phyloP scores from a whole-genome alignment of 2,113 vertebrate genomes.

The Lipophrys pholis region DNA sequence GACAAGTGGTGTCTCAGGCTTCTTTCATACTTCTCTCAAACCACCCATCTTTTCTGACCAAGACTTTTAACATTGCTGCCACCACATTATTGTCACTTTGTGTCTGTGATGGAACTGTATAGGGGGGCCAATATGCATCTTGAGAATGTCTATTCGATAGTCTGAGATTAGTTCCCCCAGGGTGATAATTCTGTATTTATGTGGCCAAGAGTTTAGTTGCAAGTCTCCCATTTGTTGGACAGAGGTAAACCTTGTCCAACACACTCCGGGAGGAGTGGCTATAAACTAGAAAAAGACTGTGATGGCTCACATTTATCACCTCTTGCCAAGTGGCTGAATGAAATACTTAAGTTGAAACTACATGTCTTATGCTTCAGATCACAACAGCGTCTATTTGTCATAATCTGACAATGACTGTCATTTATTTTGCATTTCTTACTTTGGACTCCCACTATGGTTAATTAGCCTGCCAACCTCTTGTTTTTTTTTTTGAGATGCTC shows the following conservation, averaged over 20 bases:
- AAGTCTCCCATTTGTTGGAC: neutral
- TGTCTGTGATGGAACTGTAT: no score
- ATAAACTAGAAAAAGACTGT: neutral
- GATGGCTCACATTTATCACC: neutral
- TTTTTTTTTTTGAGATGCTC: neutral
- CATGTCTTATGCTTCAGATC: neutral
- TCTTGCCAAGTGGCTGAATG: neutral
- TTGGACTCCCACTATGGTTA: constrained; percentile 7
- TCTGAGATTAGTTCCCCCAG: no score
- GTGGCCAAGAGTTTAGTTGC: neutral
- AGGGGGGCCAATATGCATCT: no score
- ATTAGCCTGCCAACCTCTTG: neutral
- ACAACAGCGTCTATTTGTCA: neutral
- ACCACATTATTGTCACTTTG: no score
- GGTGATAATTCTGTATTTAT: neutral
- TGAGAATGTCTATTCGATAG: no score
- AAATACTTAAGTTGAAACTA: neutral
- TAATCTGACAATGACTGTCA: neutral
- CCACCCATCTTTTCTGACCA: no score
- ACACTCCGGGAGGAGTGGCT: neutral
- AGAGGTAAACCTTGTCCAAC: neutral
- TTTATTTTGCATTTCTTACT: neutral
- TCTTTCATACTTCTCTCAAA: no score
- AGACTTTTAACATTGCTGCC: no score
- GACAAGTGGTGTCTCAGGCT: no score